Evolutionary conservation across 1,140 invertebrate genomes (phyloP), one percentile per base, ranked within the genome.

Genomic region (Euglossa dilemma): DNA sequence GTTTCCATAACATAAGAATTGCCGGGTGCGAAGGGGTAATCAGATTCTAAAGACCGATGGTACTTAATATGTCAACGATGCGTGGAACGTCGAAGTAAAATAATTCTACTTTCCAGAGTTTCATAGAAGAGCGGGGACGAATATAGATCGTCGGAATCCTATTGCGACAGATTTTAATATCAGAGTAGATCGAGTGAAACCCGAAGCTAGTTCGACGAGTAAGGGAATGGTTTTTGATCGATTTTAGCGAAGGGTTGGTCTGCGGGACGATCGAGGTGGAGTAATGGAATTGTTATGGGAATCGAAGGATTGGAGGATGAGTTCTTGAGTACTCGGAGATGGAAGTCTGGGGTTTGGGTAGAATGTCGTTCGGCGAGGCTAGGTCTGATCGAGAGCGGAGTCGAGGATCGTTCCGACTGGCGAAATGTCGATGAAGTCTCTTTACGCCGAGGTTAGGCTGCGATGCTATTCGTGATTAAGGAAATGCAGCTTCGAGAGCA

Each of bases 231-330:
- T 52, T 20, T 70, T 52, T 12, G 25, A 20, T 70, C 20, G 47
- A 52, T 52, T 52, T 70, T 25, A 16, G 47, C 5, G 36, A 4
- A 18, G 47, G 45, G 7, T 69, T 20, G 47, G 36, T 36, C 20
- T 11, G 69, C 18, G n/a, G 25, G 25, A 52, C 28, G 45, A 50
- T 50, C 45, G 67, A 50, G 67, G 47, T 18, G 25, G 69, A 70
- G 25, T 70, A 70, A 70, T 70, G 69, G 69, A 70, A 70, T 52
- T 70, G 69, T 70, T 70, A 70, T 70, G 69, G 69, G 69, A 23
- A 23, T 43, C 28, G 63, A 66, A 23, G 63, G 36, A 20, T 52
- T 23, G 6, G 1, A 25, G 43, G 45, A n/a, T 64, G 25, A 50
- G 47, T 70, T 70, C 45, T 70, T 28, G 69, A 70, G 47, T 70